Evolutionary conservation across 2,888 invertebrate species (phyloP).

Genomic region (Parascotia fuliginaria): DNA sequence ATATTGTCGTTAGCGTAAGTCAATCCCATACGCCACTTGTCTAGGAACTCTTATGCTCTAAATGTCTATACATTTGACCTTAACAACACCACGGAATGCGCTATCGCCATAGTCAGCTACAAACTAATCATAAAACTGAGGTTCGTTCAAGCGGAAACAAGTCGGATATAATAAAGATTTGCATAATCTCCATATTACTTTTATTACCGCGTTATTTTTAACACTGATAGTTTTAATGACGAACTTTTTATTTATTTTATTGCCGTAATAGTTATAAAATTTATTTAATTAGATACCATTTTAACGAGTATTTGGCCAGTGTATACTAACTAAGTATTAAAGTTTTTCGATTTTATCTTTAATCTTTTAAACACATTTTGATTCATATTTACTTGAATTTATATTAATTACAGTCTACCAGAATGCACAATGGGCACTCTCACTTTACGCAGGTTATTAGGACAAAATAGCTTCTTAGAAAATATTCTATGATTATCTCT

Average conservation of each 20-base stretch:
- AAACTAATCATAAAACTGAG: not conserved
- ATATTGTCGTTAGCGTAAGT: too few relatives aligned
- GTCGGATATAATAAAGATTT: slow-evolving; percentile 5
- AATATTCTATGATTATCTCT: not conserved
- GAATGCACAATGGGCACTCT: too few relatives aligned
- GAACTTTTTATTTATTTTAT: not conserved
- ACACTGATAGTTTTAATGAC: not conserved
- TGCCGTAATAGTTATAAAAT: not conserved
- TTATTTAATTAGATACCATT: not conserved
- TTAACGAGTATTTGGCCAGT: not conserved
- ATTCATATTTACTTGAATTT: too few relatives aligned
- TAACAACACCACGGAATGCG: too few relatives aligned
- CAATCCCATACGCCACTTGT: too few relatives aligned
- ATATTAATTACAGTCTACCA: too few relatives aligned
- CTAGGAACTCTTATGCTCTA: too few relatives aligned
- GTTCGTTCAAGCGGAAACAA: slow-evolving; percentile 1
- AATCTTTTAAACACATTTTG: too few relatives aligned
- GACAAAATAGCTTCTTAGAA: not conserved
- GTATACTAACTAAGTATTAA: too few relatives aligned
- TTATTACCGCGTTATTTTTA: not conserved
- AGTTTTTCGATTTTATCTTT: too few relatives aligned
- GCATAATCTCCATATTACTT: not conserved
- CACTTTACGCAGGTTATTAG: not conserved
- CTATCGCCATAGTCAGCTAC: not conserved
- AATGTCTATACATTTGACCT: too few relatives aligned